Evolutionary conservation across 2,113 vertebrate species (phyloP).

Genomic region (Brachypodius melanocephalos): DNA sequence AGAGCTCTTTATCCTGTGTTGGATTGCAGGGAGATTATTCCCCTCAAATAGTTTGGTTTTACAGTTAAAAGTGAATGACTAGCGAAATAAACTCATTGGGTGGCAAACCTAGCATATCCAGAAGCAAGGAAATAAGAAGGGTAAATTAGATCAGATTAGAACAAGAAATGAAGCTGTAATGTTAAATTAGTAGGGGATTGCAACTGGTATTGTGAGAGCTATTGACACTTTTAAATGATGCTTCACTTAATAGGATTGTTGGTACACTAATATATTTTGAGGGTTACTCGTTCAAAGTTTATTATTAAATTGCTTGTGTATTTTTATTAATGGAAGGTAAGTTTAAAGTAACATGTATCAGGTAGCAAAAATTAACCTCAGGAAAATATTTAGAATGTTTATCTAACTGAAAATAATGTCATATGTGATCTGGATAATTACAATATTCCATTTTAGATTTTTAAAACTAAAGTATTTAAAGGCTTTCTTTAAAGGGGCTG

Average conservation of each 20-base stretch:
- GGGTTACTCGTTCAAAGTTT: constrained; percentile 35
- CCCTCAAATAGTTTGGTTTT: constrained; percentile 78
- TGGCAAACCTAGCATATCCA: constrained; percentile 72
- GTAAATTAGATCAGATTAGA: constrained; percentile 76
- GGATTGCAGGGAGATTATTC: constrained; percentile 79
- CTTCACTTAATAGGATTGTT: constrained; percentile 59
- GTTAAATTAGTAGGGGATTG: constrained; percentile 67
- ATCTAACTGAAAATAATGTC: background rate
- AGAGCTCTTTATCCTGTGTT: constrained; percentile 70
- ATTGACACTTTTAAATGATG: constrained; percentile 46
- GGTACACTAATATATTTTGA: background rate
- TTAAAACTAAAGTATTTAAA: background rate
- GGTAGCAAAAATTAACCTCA: background rate
- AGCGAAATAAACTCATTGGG: constrained; percentile 78
- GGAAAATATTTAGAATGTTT: background rate
- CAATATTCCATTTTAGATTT: background rate
- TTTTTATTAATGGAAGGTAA: constrained; percentile 14
- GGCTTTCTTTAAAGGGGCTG: background rate
- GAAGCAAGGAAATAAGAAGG: constrained; percentile 73
- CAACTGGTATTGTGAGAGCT: constrained; percentile 13
- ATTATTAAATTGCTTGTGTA: background rate
- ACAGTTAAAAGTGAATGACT: constrained; percentile 81
- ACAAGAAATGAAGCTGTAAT: constrained; percentile 72
- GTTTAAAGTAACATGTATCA: constrained; percentile 2
- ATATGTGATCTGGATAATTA: background rate